Conservation (phyloP, 1,140 invertebrate genomes). For the Thaumatotibia leucotreta region DNA sequence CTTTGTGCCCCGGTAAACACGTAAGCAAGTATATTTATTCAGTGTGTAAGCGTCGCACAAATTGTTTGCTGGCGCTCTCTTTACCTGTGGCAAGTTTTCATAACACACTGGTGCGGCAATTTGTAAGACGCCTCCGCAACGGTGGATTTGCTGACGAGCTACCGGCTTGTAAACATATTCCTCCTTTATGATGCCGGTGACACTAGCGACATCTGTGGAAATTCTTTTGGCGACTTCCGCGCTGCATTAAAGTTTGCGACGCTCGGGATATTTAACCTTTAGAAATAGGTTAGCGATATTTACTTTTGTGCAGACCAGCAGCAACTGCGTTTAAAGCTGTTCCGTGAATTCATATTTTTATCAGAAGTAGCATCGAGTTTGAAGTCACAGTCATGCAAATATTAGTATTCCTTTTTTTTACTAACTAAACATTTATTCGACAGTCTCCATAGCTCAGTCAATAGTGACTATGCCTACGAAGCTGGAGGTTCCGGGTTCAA, state of each 20-base stretch:
- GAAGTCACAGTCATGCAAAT: too few relatives aligned
- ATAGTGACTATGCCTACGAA: too few relatives aligned
- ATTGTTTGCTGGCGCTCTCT: slow-evolving; percentile 60
- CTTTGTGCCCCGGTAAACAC: slow-evolving; percentile 33
- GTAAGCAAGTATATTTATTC: slow-evolving; percentile 60
- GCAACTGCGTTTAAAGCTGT: too few relatives aligned
- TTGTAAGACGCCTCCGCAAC: slow-evolving; percentile 47
- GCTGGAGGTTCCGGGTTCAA: too few relatives aligned
- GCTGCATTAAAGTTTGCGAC: neutral
- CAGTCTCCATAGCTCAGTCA: too few relatives aligned
- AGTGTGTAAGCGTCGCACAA: slow-evolving; percentile 56
- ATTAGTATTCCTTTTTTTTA: too few relatives aligned
- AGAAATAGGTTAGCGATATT: neutral
- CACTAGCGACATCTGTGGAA: slow-evolving; percentile 29
- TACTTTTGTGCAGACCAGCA: neutral
- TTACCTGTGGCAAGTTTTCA: slow-evolving; percentile 64
- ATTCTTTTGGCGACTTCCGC: neutral
- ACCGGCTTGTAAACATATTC: slow-evolving; percentile 52
- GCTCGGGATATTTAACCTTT: neutral
- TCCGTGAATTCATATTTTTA: too few relatives aligned
- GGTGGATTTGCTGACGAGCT: slow-evolving; percentile 56
- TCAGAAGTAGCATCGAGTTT: too few relatives aligned
- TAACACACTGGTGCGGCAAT: slow-evolving; percentile 60
- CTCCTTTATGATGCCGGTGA: slow-evolving; percentile 14
- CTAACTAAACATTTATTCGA: too few relatives aligned